Base-by-base conservation (phyloP, 2,888 invertebrate genomes). In the Lagria hirta region DNA sequence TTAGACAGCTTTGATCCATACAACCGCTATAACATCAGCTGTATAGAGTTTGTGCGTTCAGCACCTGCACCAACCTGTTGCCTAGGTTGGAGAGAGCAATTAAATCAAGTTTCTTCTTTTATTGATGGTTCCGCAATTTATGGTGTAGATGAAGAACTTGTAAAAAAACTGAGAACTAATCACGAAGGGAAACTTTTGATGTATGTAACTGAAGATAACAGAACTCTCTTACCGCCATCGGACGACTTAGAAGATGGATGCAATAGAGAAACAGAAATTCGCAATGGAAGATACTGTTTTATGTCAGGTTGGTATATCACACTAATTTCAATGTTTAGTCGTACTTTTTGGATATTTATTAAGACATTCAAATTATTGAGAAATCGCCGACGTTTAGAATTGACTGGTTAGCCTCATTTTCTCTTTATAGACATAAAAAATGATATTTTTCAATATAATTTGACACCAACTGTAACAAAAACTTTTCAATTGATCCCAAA, bases 101-200 rank as follows among this genome's bases (percentile, higher is more conserved):
- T 92, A 38, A 90, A 88, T 71, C 92, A 92, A 73, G 88, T 57
- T 3, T 84, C 88, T 0, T 77, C 90, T 0, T 94, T 81, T 69
- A 80, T 95, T 10, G 95, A 95, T 66, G 93, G 80, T 0, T 92
- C 92, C 0, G 79, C 80, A 1, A 81, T 94, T 6, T 94, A 94
- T 62, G 89, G 93, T 0, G 79, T 79, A 33, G 75, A 75, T 2
- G 73, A 74, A 2, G 65, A 69, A 3, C 71, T 78, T 1, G 76
- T 73, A 18, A 64, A 59, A 0, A 64, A 72, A 1, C 68, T 86
- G n/a, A 73, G 84, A 0, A 63, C 71, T 1, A 70, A 70, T 35
- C 18, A 61, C 0, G 77, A 76, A 2, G 90, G 90, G 0, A 69
- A 75, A 2, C 69, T 91, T 30, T 74, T 77, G 43, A 86, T 87